Conservation (phyloP, 2,113 vertebrate genomes). For the Nycticryphes semicollaris region DNA sequence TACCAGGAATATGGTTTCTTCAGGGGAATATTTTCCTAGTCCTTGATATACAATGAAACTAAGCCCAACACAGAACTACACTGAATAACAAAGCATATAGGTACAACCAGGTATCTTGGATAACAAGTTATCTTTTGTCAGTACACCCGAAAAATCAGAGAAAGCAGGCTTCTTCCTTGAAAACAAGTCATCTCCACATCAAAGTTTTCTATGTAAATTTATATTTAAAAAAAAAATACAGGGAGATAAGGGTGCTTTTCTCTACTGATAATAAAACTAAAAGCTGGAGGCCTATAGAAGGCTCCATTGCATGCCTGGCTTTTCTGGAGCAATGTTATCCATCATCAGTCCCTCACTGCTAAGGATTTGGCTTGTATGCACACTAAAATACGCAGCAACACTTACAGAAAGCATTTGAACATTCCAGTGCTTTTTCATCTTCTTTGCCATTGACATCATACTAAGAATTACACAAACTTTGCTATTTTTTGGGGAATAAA, state of each 20-base stretch:
- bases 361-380: background rate
- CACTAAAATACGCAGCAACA: background rate
- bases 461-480: background rate
- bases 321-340: background rate
- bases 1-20: background rate
- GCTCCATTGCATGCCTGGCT: background rate
- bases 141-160: background rate
- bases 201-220: background rate
- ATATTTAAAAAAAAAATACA: background rate
- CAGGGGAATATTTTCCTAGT: background rate
- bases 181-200: background rate
- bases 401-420: background rate
- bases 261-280: background rate
- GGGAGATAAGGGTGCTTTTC: background rate
- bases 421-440: background rate
- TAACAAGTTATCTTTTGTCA: background rate
- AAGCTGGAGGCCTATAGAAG: background rate
- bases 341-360: background rate
- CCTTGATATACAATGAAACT: background rate
- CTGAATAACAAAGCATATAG: background rate
- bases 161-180: background rate
- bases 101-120: background rate
- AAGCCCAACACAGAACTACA: background rate
- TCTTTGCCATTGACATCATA: background rate
- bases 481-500: background rate